Percentiles rank a stretch among this genome's conserved stretches.
phyloP scores from a whole-genome alignment of 2,113 vertebrate species.

The Pantherophis guttatus region DNA sequence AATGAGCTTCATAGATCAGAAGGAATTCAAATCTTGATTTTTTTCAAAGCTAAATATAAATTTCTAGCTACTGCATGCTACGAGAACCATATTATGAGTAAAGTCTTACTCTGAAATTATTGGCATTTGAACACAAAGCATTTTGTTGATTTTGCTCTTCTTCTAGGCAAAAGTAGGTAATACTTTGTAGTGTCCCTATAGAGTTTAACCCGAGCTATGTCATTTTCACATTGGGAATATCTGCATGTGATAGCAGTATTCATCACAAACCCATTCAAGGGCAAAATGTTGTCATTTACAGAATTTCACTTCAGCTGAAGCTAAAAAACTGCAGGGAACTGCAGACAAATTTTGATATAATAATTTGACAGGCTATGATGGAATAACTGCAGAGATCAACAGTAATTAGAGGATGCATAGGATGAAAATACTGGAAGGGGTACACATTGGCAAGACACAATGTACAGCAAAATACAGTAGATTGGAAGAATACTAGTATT shows the following conservation, averaged over 20 bases:
- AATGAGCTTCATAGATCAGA: neutral
- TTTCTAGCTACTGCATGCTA: neutral
- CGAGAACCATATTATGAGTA: neutral
- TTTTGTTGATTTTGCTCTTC: neutral
- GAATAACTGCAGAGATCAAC: neutral
- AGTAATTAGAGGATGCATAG: neutral
- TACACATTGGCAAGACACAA: neutral
- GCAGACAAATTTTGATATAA: slow-evolving; percentile 4
- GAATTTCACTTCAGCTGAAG: slow-evolving; percentile 24
- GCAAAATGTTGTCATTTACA: slow-evolving; percentile 17
- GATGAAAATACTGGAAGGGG: neutral
- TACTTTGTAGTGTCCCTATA: neutral
- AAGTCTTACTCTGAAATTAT: neutral
- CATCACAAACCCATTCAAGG: slow-evolving; percentile 14
- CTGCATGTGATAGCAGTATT: slow-evolving; percentile 12
- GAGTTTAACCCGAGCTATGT: slow-evolving; percentile 9
- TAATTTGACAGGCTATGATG: slow-evolving; percentile 16
- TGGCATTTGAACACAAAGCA: neutral
- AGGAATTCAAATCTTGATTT: neutral
- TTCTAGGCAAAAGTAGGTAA: neutral
- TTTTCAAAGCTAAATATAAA: neutral
- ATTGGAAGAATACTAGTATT: neutral
- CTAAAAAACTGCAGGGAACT: slow-evolving; percentile 10
- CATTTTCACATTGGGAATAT: slow-evolving; percentile 13
- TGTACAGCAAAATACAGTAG: neutral